Evolutionary conservation across 1,140 invertebrate genomes (phyloP), one percentile per base, ranked within the genome.

Genomic region (Dufourea novaeangliae): DNA sequence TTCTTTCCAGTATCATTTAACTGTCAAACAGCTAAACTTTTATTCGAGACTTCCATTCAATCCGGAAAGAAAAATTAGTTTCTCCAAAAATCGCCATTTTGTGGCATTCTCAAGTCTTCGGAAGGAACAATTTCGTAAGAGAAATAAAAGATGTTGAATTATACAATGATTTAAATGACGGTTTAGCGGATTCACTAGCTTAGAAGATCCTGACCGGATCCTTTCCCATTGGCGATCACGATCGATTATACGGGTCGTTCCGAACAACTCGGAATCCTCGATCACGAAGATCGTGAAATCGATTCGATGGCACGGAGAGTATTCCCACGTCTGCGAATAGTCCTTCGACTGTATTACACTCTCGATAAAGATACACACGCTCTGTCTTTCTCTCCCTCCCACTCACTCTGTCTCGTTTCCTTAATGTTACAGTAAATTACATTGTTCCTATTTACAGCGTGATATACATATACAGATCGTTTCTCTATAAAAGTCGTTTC

Each of bases 401-500:
- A 69, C 17, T 27, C 41, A 50, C n/a, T 67, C 32, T 27, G 7
- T 32, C 52, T 71, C n/a, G 29, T 72, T 80, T 54, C 44, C 63
- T 74, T 77, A 82, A 83, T 66, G 52, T 57, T 82, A 74, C 57
- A 71, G 81, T 78, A 82, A 80, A 77, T 86, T 80, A 82, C 73
- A 85, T 54, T 39, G 27, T 64, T 54, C 27, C 46, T 85, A 85
- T 85, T 74, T 85, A 85, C 83, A 85, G 34, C 34, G 54, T 75
- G 79, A 80, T 80, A 84, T 84, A 85, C 70, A 84, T 84, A 82
- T 85, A 83, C 74, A 73, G 50, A 74, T 73, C 41, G 52, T 70
- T 78, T 68, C 56, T 78, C 70, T 84, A 81, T 84, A 85, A 85
- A 85, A 85, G 71, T 85, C 73, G 54, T 84, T 70, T 69, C 82